Percentiles rank a stretch among this genome's conserved stretches.
These are phyloP conservation scores for Orthonyx spaldingii DNA, from an alignment of 2,113 vertebrate genomes.

Conservation along the genomic window DNA sequence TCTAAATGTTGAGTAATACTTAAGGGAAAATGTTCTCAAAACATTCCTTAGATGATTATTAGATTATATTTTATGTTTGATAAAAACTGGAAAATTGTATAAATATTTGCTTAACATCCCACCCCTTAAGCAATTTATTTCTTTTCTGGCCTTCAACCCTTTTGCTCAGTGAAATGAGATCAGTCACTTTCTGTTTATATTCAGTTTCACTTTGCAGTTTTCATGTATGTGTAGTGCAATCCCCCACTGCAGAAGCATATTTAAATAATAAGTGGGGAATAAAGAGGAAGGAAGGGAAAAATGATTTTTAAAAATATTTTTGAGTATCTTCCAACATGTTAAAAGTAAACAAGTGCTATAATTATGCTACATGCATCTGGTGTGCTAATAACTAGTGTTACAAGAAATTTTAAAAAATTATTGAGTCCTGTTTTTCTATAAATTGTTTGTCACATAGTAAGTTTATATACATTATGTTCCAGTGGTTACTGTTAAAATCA, in stretches of 20 bases:
- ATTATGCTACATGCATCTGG: neutral
- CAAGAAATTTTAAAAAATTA: neutral
- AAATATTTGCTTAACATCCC: conserved; percentile 66
- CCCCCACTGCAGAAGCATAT: neutral
- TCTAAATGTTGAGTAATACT: conserved; percentile 63
- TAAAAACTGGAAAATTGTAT: conserved; percentile 59
- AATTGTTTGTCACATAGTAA: neutral
- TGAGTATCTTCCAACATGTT: neutral
- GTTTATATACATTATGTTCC: neutral
- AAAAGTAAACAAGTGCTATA: neutral
- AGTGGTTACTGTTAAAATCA: neutral
- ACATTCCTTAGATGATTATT: conserved; percentile 67
- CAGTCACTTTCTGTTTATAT: conserved; percentile 52
- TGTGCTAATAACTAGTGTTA: neutral
- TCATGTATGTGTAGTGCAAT: neutral
- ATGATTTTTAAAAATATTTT: neutral
- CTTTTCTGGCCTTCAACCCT: conserved; percentile 49
- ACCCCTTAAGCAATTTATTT: conserved; percentile 55
- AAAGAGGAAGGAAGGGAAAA: neutral
- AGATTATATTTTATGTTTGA: conserved; percentile 67
- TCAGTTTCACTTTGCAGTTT: conserved; percentile 41
- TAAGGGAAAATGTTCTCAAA: conserved; percentile 61
- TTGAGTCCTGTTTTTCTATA: neutral
- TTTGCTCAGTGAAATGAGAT: conserved; percentile 43
- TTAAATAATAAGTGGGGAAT: neutral